Conservation (phyloP, 2,113 vertebrate species). For the Rhineura floridana region DNA sequence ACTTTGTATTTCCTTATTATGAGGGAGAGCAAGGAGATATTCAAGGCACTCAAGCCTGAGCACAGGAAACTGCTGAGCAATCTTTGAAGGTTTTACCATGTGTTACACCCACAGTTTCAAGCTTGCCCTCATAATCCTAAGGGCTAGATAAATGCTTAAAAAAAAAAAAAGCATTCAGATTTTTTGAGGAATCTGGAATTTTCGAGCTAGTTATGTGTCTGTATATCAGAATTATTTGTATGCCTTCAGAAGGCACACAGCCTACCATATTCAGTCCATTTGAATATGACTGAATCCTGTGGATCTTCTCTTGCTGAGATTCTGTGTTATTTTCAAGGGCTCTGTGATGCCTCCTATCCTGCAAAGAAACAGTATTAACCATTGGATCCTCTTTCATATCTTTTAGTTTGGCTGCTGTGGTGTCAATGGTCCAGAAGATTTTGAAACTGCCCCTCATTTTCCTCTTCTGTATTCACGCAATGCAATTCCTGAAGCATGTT, state of each 20-base stretch:
- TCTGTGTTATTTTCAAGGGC: not conserved
- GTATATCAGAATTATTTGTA: not conserved
- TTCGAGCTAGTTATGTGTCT: no score
- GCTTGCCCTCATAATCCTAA: not conserved
- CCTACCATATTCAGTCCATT: not conserved
- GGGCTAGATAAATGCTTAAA: not conserved
- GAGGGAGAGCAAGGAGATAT: not conserved
- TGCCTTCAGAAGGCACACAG: not conserved
- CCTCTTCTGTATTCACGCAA: conserved; percentile 66
- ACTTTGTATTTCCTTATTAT: not conserved
- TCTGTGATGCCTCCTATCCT: conserved; percentile 1
- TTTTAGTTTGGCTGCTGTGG: conserved; percentile 93
- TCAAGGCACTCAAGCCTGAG: not conserved
- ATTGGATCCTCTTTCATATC: conserved; percentile 21
- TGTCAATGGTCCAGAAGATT: conserved; percentile 89
- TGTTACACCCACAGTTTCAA: not conserved
- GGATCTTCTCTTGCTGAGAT: not conserved
- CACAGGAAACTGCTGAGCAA: no score
- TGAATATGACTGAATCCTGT: not conserved
- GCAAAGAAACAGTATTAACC: not conserved
- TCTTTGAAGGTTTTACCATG: not conserved
- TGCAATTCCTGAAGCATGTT: conserved; percentile 85
- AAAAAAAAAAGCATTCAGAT: not conserved
- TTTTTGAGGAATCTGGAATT: not conserved
- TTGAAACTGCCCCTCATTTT: conserved; percentile 78